Conservation (phyloP, 2,113 vertebrate species). For the Dinomys branickii region DNA sequence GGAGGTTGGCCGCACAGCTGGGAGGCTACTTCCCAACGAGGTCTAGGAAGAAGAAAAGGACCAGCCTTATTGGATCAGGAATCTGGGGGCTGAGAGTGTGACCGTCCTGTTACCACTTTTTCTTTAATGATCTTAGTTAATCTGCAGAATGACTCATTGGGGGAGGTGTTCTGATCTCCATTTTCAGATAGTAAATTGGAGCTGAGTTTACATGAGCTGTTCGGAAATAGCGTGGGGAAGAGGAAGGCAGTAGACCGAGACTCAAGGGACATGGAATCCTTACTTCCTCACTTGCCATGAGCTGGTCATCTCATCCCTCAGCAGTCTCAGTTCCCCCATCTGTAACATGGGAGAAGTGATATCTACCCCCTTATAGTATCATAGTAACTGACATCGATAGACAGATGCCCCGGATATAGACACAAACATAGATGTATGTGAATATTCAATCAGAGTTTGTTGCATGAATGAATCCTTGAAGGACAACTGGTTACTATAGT, state of each 20-base stretch:
- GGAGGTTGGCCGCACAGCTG: fast-evolving
- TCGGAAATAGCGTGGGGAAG: neutral
- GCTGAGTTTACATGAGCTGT: neutral
- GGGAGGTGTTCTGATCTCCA: neutral
- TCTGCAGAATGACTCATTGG: neutral
- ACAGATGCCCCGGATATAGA: neutral
- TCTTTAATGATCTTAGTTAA: neutral
- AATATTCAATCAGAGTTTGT: neutral
- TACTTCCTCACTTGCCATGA: neutral
- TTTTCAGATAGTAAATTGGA: neutral
- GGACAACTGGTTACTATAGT: neutral
- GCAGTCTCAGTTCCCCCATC: neutral
- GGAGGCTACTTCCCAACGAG: neutral
- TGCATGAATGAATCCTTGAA: neutral
- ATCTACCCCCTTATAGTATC: fast-evolving
- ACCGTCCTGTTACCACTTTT: neutral
- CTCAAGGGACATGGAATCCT: neutral
- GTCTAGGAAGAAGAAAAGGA: neutral
- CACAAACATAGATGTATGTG: neutral
- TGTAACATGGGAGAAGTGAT: neutral
- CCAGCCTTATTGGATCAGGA: neutral
- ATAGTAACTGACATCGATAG: neutral
- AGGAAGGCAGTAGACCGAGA: neutral
- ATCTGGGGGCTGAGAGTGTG: fast-evolving
- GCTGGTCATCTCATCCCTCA: neutral